These are phyloP conservation scores for Lasius platythorax DNA, from an alignment of 2,888 invertebrate genomes.

Conservation along the genomic window DNA sequence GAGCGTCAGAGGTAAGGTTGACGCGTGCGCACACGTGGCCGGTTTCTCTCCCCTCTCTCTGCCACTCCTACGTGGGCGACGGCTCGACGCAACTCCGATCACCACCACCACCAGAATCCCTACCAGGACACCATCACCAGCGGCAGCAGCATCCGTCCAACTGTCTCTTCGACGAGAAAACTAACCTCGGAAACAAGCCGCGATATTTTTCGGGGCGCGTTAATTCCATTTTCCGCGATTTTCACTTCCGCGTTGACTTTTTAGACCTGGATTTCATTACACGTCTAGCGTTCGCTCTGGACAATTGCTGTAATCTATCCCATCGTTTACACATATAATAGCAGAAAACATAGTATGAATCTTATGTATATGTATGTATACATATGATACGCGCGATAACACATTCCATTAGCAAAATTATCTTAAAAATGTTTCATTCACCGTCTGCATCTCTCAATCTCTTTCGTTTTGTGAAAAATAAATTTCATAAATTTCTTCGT, in stretches of 20 bases:
- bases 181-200: conserved; percentile 58
- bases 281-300: not conserved
- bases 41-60: not conserved
- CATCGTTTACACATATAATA: not conserved
- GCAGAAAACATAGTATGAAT: too few relatives aligned
- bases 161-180: conserved; percentile 61
- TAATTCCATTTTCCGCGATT: conserved; percentile 54
- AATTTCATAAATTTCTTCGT: not conserved
- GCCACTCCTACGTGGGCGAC: conserved; percentile 28
- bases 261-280: conserved; percentile 6
- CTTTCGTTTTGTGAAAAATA: not conserved
- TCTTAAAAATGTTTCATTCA: too few relatives aligned
- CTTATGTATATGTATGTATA: too few relatives aligned
- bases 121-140: conserved; percentile 28
- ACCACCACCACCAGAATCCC: not conserved
- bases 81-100: conserved; percentile 5
- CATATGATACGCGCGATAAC: not conserved
- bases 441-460: not conserved
- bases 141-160: conserved; percentile 11
- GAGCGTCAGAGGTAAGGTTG: conserved; percentile 69
- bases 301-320: not conserved
- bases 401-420: not conserved
- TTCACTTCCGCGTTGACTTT: conserved; percentile 28
- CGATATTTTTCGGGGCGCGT: conserved; percentile 51
- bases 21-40: conserved; percentile 66